phyloP scores from a whole-genome alignment of 2,113 vertebrate species.

The Sciurus niger region DNA sequence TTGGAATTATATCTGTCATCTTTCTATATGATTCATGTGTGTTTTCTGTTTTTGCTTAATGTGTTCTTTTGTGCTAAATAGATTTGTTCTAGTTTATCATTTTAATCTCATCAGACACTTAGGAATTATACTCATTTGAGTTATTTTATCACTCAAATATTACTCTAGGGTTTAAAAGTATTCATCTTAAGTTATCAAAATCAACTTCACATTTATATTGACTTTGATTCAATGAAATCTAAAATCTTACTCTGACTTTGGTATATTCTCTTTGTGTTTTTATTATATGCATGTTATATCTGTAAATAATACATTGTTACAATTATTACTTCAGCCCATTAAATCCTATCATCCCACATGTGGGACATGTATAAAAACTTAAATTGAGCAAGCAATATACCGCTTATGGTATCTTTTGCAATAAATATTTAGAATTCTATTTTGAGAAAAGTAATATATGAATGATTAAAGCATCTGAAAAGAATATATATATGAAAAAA shows the following conservation, averaged over 20 bases:
- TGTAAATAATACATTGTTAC: not conserved
- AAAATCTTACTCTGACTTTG: not conserved
- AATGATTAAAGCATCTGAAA: not conserved
- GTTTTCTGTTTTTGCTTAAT: not conserved
- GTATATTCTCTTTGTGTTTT: not conserved
- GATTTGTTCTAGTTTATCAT: conserved; percentile 4
- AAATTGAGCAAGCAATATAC: not conserved
- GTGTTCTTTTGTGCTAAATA: not conserved
- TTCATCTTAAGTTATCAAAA: not conserved
- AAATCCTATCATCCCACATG: not conserved
- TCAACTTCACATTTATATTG: conserved; percentile 16
- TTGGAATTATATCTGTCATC: not conserved
- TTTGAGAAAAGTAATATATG: not conserved
- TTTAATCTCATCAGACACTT: conserved; percentile 34
- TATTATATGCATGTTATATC: not conserved
- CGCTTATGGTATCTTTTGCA: not conserved
- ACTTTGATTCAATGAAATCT: not conserved
- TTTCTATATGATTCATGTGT: not conserved
- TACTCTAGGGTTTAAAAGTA: conserved; percentile 16
- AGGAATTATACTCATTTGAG: not conserved
- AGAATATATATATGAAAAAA: not conserved
- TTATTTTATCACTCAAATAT: not conserved
- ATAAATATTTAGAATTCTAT: not conserved
- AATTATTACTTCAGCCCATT: not conserved
- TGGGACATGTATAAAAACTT: not conserved